These are phyloP conservation scores for Mionectes olivaceus DNA, from an alignment of 2,797 vertebrate genomes.

Conservation along the genomic window DNA sequence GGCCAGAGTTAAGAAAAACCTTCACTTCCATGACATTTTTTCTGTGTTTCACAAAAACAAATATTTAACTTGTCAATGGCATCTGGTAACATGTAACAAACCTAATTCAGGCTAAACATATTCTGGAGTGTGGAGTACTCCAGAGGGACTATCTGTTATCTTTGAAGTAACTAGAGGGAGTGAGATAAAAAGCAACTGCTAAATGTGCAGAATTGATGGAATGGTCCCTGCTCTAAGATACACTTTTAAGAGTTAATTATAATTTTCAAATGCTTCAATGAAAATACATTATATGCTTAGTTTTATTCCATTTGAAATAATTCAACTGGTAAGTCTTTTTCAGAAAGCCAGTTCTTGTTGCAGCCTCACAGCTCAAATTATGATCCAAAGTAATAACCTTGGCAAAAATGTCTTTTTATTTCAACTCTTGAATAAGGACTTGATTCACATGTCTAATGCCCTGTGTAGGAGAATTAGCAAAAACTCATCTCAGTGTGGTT, in stretches of 20 bases:
- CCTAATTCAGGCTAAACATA: background rate
- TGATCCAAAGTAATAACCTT: constrained; percentile 49
- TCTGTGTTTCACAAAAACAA: background rate
- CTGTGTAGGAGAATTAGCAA: constrained; percentile 76
- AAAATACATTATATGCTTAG: background rate
- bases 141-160: background rate
- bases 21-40: background rate
- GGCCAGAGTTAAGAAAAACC: background rate
- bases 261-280: background rate
- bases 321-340: background rate
- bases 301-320: constrained; percentile 27
- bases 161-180: background rate
- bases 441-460: constrained; percentile 60
- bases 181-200: background rate
- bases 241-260: background rate
- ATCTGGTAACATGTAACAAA: background rate
- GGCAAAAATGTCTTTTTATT: constrained; percentile 55
- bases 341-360: background rate
- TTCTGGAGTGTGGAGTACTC: background rate
- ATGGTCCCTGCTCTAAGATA: background rate
- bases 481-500: constrained; percentile 68
- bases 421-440: constrained; percentile 42
- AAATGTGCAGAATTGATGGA: background rate
- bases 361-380: background rate
- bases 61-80: background rate